Evolutionary conservation across 1,140 invertebrate species (phyloP).

Genomic region (Penaeus vannamei): DNA sequence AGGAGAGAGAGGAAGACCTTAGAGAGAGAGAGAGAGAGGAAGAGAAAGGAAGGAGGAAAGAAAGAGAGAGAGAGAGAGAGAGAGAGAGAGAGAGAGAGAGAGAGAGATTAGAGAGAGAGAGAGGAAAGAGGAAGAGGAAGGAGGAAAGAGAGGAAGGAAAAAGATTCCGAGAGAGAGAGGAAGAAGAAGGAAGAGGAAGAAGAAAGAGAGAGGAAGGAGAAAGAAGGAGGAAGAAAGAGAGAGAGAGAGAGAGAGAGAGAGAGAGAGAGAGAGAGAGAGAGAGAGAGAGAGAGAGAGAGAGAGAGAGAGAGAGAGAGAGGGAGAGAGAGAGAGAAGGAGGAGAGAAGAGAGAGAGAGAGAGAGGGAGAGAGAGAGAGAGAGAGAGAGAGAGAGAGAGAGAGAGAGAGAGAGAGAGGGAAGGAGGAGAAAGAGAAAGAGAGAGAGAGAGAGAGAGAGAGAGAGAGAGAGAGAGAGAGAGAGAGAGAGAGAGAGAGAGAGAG

Average conservation of each 20-base stretch:
- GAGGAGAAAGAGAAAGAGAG: background rate
- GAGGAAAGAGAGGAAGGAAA: background rate
- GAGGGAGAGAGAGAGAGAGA: background rate
- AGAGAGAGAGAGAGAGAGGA: too few species aligned
- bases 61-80: too few species aligned
- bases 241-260: slow-evolving; percentile 6
- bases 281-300: slow-evolving; percentile 5
- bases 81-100: too few species aligned
- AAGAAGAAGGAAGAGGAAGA: background rate
- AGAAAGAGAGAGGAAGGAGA: background rate
- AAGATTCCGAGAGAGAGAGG: background rate
- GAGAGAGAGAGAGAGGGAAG: slow-evolving; percentile 1
- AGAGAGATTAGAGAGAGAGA: too few species aligned
- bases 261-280: background rate
- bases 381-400: slow-evolving; percentile 19
- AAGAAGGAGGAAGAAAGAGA: background rate
- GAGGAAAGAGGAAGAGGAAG: background rate
- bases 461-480: background rate
- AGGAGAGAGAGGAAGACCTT: too few species aligned
- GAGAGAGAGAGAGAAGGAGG: background rate
- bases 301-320: background rate
- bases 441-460: slow-evolving; percentile 22
- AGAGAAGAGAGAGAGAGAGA: background rate
- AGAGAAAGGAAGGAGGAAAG: too few species aligned
- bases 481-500: background rate